phyloP scores from a whole-genome alignment of 2,797 vertebrate genomes.

The Carduelis carduelis region DNA sequence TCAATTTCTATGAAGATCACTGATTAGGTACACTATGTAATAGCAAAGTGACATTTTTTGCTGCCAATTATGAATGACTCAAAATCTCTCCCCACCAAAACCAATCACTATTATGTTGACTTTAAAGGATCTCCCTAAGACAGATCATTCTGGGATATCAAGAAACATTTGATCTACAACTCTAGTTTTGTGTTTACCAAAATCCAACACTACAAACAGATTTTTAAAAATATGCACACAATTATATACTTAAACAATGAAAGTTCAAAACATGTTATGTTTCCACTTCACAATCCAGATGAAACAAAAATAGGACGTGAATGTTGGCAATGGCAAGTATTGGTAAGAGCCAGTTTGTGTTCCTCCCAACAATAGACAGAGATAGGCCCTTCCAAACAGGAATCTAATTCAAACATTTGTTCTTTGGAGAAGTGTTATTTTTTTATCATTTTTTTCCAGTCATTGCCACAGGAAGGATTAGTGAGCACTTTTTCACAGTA shows the following conservation, averaged over 20 bases:
- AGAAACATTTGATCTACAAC: neutral
- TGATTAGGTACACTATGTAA: neutral
- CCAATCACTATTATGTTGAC: neutral
- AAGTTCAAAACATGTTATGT: neutral
- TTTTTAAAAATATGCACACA: neutral
- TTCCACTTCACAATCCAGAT: neutral
- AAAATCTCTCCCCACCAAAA: neutral
- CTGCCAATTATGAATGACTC: neutral
- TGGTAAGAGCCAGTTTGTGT: neutral
- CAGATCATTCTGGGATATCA: neutral
- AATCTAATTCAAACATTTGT: neutral
- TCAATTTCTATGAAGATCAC: neutral
- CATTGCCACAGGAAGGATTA: neutral
- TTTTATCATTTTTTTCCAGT: neutral
- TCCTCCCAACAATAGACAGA: neutral
- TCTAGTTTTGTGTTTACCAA: neutral
- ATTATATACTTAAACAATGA: neutral
- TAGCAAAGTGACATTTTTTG: neutral
- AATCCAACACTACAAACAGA: neutral
- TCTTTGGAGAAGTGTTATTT: neutral
- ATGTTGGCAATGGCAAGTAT: neutral
- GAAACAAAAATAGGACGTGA: neutral
- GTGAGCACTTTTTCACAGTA: neutral
- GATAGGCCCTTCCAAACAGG: neutral
- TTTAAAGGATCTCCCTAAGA: neutral